Evolutionary conservation across 2,113 vertebrate species (phyloP), one percentile per base, ranked within the genome.

Genomic region (Hypomesus transpacificus): DNA sequence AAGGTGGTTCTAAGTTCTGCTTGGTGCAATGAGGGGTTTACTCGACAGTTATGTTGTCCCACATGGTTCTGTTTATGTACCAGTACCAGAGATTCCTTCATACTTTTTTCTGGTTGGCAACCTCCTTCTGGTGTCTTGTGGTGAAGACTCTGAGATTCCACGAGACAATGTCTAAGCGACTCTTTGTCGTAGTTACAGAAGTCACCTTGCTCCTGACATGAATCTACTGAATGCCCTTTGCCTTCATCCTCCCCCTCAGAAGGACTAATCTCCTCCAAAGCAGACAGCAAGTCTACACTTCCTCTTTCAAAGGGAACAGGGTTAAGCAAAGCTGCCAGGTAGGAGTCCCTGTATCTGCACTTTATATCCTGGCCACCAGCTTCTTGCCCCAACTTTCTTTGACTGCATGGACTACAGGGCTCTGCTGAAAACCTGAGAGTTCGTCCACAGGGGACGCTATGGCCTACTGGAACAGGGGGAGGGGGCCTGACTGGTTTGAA

Each of bases 311-410:
- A 92, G 65, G 78, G 76, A 3, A 92, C 88, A 0, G 94, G 93
- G 75, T 94, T 94, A 82, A 90, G 90, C 18, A 93, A 87, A 0
- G 92, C 91, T 0, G 84, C 92, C 70, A 93, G 21, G 53, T 94
- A 94, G 0, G 95, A 94, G 46, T 96, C 91, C 0, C 89, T 92
- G 24, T 92, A 92, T 65, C 90, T 89, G 69, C 81, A 87, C 54
- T 92, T 93, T 0, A 89, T 62, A 62, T 91, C 75, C 0, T 87
- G 86, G 1, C 76, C 69, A 21, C 68, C 75, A 0, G 28, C 71
- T 50, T 92, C 87, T 14, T 61, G 82, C 57, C 90, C 87, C 56
- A 88, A 75, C 20, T 85, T 90, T 58, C 78, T 91, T 64, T 86
- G 88, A 63, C 82, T 82, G 74, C 88, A 91, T 0, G 87, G 87